These are phyloP conservation scores for Erinaceus europaeus DNA, from an alignment of 2,113 vertebrate genomes.

Conservation along the genomic window DNA sequence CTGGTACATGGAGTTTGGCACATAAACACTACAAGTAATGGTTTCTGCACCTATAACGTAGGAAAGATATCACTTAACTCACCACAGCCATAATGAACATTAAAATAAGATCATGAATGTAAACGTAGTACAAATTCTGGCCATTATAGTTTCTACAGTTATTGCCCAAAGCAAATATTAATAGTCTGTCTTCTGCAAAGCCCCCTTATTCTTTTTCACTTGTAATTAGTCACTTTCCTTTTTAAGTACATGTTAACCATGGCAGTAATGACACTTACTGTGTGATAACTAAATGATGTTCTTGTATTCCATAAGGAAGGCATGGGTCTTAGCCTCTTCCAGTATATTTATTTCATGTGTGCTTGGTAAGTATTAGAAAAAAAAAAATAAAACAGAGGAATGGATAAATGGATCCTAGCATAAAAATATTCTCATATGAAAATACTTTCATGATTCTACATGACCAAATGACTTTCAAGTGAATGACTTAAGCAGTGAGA, in stretches of 20 bases:
- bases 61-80: background rate
- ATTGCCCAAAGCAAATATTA: background rate
- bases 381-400: background rate
- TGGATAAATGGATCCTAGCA: background rate
- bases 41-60: background rate
- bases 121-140: background rate
- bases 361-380: background rate
- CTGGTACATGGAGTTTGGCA: background rate
- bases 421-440: constrained; percentile 15
- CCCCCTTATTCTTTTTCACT: background rate
- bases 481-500: constrained; percentile 3
- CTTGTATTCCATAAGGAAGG: background rate
- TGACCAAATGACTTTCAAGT: background rate
- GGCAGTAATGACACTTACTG: background rate
- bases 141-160: background rate
- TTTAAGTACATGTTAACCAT: background rate
- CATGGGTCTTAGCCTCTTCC: background rate
- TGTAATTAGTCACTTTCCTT: background rate
- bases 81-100: background rate
- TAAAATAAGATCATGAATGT: constrained; percentile 1
- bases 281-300: background rate
- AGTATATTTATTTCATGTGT: background rate
- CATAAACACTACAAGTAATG: background rate
- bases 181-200: background rate
- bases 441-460: background rate